Evolutionary conservation across 2,888 invertebrate species (phyloP).

Genomic region (Noctuana brunneofusca): DNA sequence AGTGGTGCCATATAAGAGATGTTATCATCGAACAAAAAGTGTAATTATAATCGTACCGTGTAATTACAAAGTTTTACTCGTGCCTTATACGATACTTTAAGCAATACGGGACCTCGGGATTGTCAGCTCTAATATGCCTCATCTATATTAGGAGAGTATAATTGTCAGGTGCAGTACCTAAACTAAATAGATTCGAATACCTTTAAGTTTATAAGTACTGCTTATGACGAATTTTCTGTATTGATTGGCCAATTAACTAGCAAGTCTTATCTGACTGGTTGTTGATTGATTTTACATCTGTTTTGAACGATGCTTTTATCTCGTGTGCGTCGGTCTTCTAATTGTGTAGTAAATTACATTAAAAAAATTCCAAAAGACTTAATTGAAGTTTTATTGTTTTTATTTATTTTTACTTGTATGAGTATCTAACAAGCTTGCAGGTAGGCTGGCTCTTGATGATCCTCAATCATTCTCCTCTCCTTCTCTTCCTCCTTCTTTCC

Average conservation of each 20-base stretch:
- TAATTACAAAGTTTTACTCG: constrained; percentile 26
- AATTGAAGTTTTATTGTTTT: background rate
- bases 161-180: constrained; percentile 25
- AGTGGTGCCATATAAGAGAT: constrained; percentile 25
- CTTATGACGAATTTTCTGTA: constrained; percentile 2
- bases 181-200: background rate
- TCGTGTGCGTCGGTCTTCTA: background rate
- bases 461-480: too few relatives aligned
- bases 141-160: constrained; percentile 24
- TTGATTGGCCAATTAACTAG: background rate
- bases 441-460: too few relatives aligned
- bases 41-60: constrained; percentile 31
- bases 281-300: background rate
- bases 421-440: too few relatives aligned
- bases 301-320: background rate
- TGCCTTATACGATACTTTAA: constrained; percentile 8
- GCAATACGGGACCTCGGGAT: constrained; percentile 16
- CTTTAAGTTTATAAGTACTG: background rate
- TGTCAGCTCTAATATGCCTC: constrained; percentile 22
- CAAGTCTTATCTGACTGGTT: background rate
- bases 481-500: too few relatives aligned
- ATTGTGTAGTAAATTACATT: background rate
- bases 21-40: constrained; percentile 30
- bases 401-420: too few relatives aligned
- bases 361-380: too few relatives aligned